Evolutionary conservation across 2,797 vertebrate genomes (phyloP).

Genomic region (Eupleurogrammus muticus): DNA sequence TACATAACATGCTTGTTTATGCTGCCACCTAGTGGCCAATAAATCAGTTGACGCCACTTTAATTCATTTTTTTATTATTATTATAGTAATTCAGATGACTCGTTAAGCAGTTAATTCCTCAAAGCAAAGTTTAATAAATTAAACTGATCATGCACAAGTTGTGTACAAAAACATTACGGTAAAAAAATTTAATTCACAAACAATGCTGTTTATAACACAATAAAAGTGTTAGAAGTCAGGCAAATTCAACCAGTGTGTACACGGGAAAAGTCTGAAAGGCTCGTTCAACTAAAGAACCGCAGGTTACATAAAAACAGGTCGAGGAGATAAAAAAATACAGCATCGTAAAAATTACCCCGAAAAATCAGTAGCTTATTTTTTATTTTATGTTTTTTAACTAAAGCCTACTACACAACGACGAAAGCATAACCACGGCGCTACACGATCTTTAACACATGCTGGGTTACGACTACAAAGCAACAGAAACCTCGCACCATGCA

Average conservation of each 20-base stretch:
- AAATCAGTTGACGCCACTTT: neutral
- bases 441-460: slow-evolving; percentile 89
- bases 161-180: slow-evolving; percentile 88
- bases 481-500: slow-evolving; percentile 82
- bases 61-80: slow-evolving; percentile 24
- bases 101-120: slow-evolving; percentile 74
- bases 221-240: slow-evolving; percentile 77
- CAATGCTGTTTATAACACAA: slow-evolving; percentile 84
- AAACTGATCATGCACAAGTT: slow-evolving; percentile 93
- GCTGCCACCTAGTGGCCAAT: neutral
- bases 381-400: slow-evolving; percentile 35
- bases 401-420: slow-evolving; percentile 72
- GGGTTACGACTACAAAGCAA: slow-evolving; percentile 88
- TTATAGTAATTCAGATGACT: slow-evolving; percentile 43
- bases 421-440: slow-evolving; percentile 86
- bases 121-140: slow-evolving; percentile 98
- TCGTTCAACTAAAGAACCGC: slow-evolving; percentile 68
- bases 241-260: slow-evolving; percentile 84
- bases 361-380: slow-evolving; percentile 80
- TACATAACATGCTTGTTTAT: neutral
- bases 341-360: slow-evolving; percentile 73
- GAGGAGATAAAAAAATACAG: slow-evolving; percentile 76
- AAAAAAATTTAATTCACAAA: slow-evolving; percentile 84
- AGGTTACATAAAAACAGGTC: slow-evolving; percentile 82
- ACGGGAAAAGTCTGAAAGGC: slow-evolving; percentile 76